Evolutionary conservation across 2,888 invertebrate species (phyloP).

Genomic region (Seira musarum): DNA sequence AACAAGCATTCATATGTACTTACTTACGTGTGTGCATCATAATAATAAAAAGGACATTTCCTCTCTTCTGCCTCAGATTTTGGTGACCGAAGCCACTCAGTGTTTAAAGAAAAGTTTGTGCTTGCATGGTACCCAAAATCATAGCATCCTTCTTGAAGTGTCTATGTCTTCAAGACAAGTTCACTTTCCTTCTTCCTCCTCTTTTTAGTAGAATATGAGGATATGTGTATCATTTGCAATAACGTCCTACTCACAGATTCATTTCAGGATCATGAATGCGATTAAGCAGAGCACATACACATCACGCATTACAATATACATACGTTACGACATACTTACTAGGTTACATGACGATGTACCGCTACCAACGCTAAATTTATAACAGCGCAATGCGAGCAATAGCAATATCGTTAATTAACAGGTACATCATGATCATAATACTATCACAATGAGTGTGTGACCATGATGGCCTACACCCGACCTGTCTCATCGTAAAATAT

Average conservation of each 20-base stretch:
- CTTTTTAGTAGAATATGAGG: neutral
- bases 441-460: neutral
- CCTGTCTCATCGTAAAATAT: neutral
- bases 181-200: conserved; percentile 15
- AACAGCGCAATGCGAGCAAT: too few relatives aligned
- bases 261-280: conserved; percentile 13
- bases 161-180: conserved; percentile 8
- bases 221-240: too few relatives aligned
- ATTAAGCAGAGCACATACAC: neutral
- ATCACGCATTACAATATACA: neutral
- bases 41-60: neutral
- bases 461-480: conserved; percentile 11
- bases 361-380: too few relatives aligned
- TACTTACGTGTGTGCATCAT: too few relatives aligned
- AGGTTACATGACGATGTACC: too few relatives aligned
- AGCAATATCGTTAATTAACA: conserved; percentile 3
- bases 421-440: neutral
- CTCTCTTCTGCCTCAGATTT: neutral
- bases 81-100: neutral
- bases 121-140: neutral
- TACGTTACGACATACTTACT: neutral
- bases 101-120: neutral
- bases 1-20: conserved; percentile 18
- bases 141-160: neutral
- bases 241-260: neutral